Base-by-base conservation (phyloP, 2,888 invertebrate genomes). In the Taenaris catops region DNA sequence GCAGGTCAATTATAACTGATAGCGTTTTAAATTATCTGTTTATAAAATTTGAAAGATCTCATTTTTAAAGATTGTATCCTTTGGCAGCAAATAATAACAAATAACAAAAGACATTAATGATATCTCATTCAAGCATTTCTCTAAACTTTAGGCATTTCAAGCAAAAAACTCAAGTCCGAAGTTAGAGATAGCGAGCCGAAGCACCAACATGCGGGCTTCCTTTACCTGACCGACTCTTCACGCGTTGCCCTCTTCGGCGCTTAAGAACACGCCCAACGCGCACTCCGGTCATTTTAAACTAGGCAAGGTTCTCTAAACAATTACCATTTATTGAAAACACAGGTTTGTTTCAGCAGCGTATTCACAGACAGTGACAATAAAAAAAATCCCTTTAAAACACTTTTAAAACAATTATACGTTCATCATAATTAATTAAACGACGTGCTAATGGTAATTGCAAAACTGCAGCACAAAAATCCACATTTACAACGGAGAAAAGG, bases 171-270 rank as follows among this genome's bases (percentile, higher is more conserved):
- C 56, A 67, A 64, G 60, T 58, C 52, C 58, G 57, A 56, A 49
- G 52, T 61, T 45, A 48, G 45, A 35, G 44, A 51, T 38, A 51
- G 50, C 53, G 41, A 47, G 67, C 62, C 62, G 58, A 64, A 58
- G 61, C 58, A 52, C 51, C 59, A 53, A 41, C 72, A 74, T 73
- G 71, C 72, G 55, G 52, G 49, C 57, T 44, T 52, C 48, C 53
- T 70, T 63, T 79, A 86, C 84, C 84, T 84, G 79, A 66, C 53
- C 72, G 69, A 49, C 56, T 71, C 63, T 75, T 78, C 55, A 63
- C 59, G 46, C 70, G 72, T 41, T 65, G 70, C 48, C 63, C 64
- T 64, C 69, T 72, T 55, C 66, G 69, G 58, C 62, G 72, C 55
- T 83, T 86, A 49, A 68, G 63, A 45, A 86, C 79, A 39, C 83